Evolutionary conservation across 2,113 vertebrate species (phyloP), one percentile per base, ranked within the genome.

Genomic region (Cinclus cinclus): DNA sequence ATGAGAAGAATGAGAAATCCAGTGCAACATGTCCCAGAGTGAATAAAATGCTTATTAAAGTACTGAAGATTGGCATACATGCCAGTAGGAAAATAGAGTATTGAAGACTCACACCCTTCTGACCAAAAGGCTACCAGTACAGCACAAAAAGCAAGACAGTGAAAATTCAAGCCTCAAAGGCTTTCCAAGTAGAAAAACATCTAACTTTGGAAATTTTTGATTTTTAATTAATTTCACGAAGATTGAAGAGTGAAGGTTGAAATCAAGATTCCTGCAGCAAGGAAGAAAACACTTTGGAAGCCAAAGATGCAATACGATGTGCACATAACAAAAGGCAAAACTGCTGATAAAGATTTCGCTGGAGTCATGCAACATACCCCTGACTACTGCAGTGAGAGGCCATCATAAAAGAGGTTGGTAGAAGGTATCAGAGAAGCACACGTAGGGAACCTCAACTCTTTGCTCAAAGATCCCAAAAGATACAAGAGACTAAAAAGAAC

Each of bases 1-100:
- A 41, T 23, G 71, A 95, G 53, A 89, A 95, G 81, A 92, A 83
- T 60, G 33, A 80, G 56, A 71, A 92, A 93, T 46, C 7, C 53
- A 81, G 56, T 62, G 60, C 65, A 79, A 82, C 84, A 88, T 44
- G 73, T 63, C 52, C 47, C 59, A n/a, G 68, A 77, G 60, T 53
- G 76, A 93, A 15, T 31, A 90, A 41, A 0, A n/a, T 0, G 1
- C 42, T 56, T 41, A 89, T 50, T 87, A 50, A 87, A 82, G 28
- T 10, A 56, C 31, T 80, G 21, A 80, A 56, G 68, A 35, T 63
- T 92, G 75, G 55, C 27, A 17, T 22, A 13, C 1, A 6, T 71
- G 44, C 19, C 16, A 7, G 65, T 2, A 90, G n/a, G 18, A 80
- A 78, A 90, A 65, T 4, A 22, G 30, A 83, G 2, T 17, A 35